A percentile compares a stretch with the other conserved stretches of the same genome.
These are phyloP conservation scores for Alitta virens DNA, from an alignment of 2,888 invertebrate genomes.

Conservation along the genomic window DNA sequence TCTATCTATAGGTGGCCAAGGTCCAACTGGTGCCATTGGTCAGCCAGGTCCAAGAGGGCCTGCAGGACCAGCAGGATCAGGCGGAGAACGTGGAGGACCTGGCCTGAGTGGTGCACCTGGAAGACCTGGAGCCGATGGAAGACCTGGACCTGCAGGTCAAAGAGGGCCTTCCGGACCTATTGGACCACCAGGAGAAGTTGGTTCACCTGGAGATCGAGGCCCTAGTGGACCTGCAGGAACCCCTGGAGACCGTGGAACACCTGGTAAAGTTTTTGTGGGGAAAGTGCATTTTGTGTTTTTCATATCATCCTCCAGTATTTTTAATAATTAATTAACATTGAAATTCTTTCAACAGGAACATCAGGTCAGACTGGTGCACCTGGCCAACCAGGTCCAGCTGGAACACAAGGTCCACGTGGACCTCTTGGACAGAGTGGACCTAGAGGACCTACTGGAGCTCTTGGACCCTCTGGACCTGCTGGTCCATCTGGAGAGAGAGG, in stretches of 20 bases:
- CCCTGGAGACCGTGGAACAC: constrained; percentile 1
- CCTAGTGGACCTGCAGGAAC: constrained; percentile 14
- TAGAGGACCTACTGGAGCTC: neutral
- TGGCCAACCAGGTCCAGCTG: constrained; percentile 18
- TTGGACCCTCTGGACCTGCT: constrained; percentile 3
- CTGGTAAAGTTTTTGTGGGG: too few relatives aligned
- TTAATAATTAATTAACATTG: too few relatives aligned
- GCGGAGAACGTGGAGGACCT: constrained; percentile 18
- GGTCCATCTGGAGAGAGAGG: constrained; percentile 19
- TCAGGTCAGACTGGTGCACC: too few relatives aligned
- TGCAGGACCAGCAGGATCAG: constrained; percentile 8
- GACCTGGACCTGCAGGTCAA: neutral
- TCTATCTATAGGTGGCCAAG: constrained; percentile 13
- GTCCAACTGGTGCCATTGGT: constrained; percentile 19
- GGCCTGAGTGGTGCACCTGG: constrained; percentile 12
- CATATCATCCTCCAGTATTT: too few relatives aligned
- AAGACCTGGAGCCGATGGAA: neutral
- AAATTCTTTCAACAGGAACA: too few relatives aligned
- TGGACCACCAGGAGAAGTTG: constrained; percentile 6
- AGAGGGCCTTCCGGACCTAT: constrained; percentile 7
- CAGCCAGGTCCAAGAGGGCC: constrained; percentile 24
- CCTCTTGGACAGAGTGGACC: neutral
- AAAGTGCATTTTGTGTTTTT: too few relatives aligned
- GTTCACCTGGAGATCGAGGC: constrained; percentile 18
- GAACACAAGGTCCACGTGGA: constrained; percentile 17